phyloP scores from a whole-genome alignment of 2,888 invertebrate genomes.

The Drosophila nigricruria region DNA sequence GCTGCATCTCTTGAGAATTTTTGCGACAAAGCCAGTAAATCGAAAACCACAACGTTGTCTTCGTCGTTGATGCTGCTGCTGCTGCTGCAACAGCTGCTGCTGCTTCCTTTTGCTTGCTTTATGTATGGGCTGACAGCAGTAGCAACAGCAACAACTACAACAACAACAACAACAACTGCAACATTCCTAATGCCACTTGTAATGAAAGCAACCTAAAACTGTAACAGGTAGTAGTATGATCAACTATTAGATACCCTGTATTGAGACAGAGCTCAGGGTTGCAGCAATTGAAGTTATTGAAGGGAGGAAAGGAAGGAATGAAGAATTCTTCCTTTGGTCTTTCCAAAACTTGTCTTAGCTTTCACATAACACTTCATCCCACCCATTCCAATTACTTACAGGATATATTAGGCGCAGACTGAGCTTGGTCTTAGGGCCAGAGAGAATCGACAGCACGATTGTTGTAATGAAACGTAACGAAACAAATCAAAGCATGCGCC shows the following conservation, averaged over 20 bases:
- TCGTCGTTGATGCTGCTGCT: slow-evolving; percentile 5
- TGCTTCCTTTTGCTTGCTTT: background rate
- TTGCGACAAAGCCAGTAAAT: slow-evolving; percentile 59
- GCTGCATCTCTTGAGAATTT: slow-evolving; percentile 67
- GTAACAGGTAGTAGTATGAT: no score
- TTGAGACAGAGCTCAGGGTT: background rate
- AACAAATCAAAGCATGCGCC: slow-evolving; percentile 78
- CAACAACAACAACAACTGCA: slow-evolving; percentile 20
- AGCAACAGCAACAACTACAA: slow-evolving; percentile 20
- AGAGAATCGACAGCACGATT: slow-evolving; percentile 48
- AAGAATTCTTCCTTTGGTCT: no score
- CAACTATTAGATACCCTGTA: background rate
- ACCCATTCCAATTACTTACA: background rate
- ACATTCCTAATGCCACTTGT: slow-evolving; percentile 53
- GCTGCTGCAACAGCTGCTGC: background rate
- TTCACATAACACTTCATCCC: background rate
- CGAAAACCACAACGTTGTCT: slow-evolving; percentile 63
- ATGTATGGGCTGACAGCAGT: slow-evolving; percentile 20
- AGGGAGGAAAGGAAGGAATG: no score
- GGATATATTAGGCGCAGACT: slow-evolving; percentile 9
- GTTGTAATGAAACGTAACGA: slow-evolving; percentile 79
- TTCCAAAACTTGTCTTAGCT: rapidly evolving
- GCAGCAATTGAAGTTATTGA: no score
- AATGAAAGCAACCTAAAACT: slow-evolving; percentile 31
- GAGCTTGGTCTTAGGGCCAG: slow-evolving; percentile 6